Percentiles rank a stretch among this genome's conserved stretches.
phyloP scores from a whole-genome alignment of 2,113 vertebrate genomes.

The Odontophorus gujanensis region DNA sequence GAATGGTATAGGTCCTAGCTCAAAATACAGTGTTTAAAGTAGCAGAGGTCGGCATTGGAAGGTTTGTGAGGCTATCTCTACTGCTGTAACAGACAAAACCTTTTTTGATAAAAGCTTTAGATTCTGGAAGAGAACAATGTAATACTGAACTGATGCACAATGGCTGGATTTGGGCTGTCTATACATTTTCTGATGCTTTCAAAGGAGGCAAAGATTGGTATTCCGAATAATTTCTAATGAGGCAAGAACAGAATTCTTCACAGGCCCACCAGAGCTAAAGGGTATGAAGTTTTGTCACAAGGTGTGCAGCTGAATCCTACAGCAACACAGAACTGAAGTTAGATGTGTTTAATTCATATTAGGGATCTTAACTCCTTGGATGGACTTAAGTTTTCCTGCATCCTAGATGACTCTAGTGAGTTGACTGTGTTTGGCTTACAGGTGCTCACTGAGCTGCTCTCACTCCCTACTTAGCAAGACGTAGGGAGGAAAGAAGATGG shows the following conservation, averaged over 20 bases:
- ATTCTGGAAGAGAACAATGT: background rate
- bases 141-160: background rate
- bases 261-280: background rate
- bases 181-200: background rate
- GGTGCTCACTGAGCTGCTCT: background rate
- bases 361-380: background rate
- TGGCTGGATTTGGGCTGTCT: background rate
- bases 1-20: background rate
- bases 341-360: background rate
- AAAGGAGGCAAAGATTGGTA: background rate
- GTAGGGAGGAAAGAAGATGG: background rate
- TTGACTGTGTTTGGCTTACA: background rate
- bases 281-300: background rate
- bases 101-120: background rate
- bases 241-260: slow-evolving; percentile 6
- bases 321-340: background rate
- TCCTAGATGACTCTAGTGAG: background rate
- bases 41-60: background rate
- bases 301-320: background rate
- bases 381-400: background rate
- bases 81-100: background rate
- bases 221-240: slow-evolving; percentile 20
- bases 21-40: background rate
- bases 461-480: background rate
- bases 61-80: background rate